Conservation (phyloP, 2,888 invertebrate species). For the Melolontha melolontha region DNA sequence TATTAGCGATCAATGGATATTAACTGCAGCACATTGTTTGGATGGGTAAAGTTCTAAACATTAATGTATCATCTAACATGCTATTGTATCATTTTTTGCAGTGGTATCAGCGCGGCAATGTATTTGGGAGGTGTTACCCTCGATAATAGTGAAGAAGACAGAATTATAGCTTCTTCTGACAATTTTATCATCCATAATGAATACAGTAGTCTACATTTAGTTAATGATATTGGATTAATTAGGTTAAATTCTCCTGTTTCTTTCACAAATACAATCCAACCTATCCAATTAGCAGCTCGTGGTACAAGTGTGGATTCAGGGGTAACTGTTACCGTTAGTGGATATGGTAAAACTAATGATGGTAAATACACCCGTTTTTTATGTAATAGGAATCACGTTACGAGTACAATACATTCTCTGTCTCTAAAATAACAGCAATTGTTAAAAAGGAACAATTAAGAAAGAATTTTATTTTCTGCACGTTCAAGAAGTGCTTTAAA, state of each 20-base stretch:
- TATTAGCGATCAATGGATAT: conserved; percentile 47
- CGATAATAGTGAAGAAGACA: conserved; percentile 1
- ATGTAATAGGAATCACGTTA: too few species aligned
- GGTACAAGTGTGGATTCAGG: conserved; percentile 41
- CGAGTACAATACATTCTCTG: too few species aligned
- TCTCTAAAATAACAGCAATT: too few species aligned
- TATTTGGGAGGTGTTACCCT: conserved; percentile 23
- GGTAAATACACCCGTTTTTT: conserved; percentile 45
- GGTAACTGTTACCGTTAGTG: conserved; percentile 45
- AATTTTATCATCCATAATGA: conserved; percentile 11
- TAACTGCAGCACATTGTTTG: conserved; percentile 52
- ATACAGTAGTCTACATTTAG: conserved; percentile 20
- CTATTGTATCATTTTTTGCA: too few species aligned
- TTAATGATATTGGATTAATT: conserved; percentile 43
- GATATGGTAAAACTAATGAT: conserved; percentile 49
- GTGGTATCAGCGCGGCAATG: neutral
- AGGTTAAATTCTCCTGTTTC: conserved; percentile 1
- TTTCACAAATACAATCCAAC: conserved; percentile 40
- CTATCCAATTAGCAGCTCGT: conserved; percentile 42
- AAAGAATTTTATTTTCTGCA: too few species aligned
- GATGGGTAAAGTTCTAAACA: conserved; percentile 43
- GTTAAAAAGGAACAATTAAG: too few species aligned
- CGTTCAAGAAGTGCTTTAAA: too few species aligned
- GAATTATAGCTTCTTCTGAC: conserved; percentile 12
- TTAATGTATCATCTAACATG: too few species aligned